A percentile compares a stretch with the other conserved stretches of the same genome.
These are phyloP conservation scores for Drosophila emarginata DNA, from an alignment of 2,888 invertebrate species.

Conservation along the genomic window DNA sequence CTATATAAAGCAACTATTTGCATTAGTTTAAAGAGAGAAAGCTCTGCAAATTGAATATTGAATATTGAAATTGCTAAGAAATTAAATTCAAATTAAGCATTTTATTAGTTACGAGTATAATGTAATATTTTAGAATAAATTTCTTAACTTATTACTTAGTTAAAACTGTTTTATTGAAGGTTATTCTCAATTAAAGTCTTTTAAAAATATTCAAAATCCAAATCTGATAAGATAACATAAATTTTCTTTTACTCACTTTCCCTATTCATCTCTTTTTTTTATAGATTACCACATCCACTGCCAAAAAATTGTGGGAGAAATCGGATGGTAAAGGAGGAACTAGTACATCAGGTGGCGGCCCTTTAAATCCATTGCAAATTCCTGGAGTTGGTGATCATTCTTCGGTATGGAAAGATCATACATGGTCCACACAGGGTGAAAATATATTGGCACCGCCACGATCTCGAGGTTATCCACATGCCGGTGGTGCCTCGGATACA, in stretches of 20 bases:
- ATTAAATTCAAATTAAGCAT: too few species aligned
- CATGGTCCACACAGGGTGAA: constrained; percentile 95
- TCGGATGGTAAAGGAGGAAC: constrained; percentile 89
- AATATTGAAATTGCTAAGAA: not conserved
- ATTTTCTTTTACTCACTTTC: constrained; percentile 8
- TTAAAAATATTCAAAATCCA: not conserved
- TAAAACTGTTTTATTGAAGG: too few species aligned
- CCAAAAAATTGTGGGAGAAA: constrained; percentile 96
- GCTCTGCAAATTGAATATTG: not conserved
- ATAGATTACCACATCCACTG: constrained; percentile 95
- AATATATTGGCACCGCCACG: constrained; percentile 91
- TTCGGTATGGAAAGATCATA: constrained; percentile 95
- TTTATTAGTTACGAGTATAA: too few species aligned
- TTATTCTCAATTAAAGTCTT: not conserved
- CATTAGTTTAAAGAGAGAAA: not conserved
- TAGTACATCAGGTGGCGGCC: constrained; percentile 85
- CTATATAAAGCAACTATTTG: not conserved
- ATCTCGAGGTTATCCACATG: constrained; percentile 85
- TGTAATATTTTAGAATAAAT: too few species aligned
- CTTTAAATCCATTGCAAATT: constrained; percentile 89
- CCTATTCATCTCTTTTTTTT: not conserved
- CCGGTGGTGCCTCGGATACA: constrained; percentile 83
- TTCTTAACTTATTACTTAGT: too few species aligned
- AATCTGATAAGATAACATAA: not conserved
- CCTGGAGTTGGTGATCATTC: constrained; percentile 86